phyloP scores from a whole-genome alignment of 1,140 invertebrate genomes.

The Rhyacophila brunnea region DNA sequence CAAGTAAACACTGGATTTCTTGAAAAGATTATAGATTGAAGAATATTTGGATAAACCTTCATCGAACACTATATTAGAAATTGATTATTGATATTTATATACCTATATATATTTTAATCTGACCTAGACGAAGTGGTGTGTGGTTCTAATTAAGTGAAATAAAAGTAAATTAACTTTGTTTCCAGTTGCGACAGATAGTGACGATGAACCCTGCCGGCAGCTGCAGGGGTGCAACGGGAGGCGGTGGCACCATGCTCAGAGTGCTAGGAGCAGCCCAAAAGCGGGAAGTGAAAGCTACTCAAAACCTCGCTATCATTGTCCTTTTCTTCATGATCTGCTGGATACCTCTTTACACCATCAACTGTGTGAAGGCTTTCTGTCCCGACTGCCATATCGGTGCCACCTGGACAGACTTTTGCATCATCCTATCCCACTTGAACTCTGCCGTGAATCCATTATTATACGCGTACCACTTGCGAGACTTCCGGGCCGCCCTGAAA shows the following conservation, averaged over 20 bases:
- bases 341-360: slow-evolving; percentile 90
- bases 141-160: no score
- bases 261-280: slow-evolving; percentile 77
- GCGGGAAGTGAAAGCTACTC: slow-evolving; percentile 87
- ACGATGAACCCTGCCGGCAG: slow-evolving; percentile 52
- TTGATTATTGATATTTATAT: no score
- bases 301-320: slow-evolving; percentile 87
- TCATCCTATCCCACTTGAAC: slow-evolving; percentile 86
- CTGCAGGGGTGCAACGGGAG: slow-evolving; percentile 22
- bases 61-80: no score
- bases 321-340: slow-evolving; percentile 90
- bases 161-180: slow-evolving; percentile 1
- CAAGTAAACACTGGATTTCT: no score
- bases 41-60: no score
- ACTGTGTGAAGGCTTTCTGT: slow-evolving; percentile 82
- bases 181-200: slow-evolving; percentile 48
- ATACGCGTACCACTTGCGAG: slow-evolving; percentile 87
- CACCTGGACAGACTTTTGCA: slow-evolving; percentile 74
- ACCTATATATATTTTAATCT: no score
- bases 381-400: slow-evolving; percentile 64
- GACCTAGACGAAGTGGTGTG: no score
- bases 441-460: slow-evolving; percentile 84
- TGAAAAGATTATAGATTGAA: no score
- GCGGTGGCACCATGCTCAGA: slow-evolving; percentile 67
- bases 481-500: slow-evolving; percentile 75